phyloP scores from a whole-genome alignment of 1,140 invertebrate genomes.

The Drosophila persimilis region DNA sequence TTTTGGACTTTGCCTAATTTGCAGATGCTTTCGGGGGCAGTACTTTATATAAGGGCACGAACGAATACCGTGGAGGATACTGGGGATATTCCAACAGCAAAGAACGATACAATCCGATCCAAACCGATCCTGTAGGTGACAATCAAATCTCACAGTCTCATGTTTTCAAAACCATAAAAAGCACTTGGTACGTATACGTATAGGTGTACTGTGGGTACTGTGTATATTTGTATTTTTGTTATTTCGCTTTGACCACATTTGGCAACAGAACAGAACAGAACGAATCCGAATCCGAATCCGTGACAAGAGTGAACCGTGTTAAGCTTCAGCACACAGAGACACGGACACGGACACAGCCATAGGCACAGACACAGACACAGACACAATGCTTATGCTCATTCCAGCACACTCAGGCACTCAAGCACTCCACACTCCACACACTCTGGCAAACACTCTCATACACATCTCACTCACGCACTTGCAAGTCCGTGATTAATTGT shows the following conservation, averaged over 20 bases:
- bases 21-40: slow-evolving; percentile 39
- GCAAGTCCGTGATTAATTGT: slow-evolving; percentile 58
- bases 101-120: no score
- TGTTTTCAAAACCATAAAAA: slow-evolving; percentile 69
- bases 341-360: slow-evolving; percentile 21
- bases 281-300: slow-evolving; percentile 7
- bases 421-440: slow-evolving; percentile 20
- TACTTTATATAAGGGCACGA: slow-evolving; percentile 29
- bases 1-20: slow-evolving; percentile 58
- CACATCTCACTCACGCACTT: slow-evolving; percentile 45
- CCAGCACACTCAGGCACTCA: slow-evolving; percentile 27
- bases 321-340: slow-evolving; percentile 50
- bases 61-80: neutral
- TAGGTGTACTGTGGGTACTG: slow-evolving; percentile 19
- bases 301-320: slow-evolving; percentile 43
- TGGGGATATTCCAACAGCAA: slow-evolving; percentile 7
- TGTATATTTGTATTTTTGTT: slow-evolving; percentile 48
- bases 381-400: neutral
- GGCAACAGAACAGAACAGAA: slow-evolving; percentile 51
- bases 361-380: no score
- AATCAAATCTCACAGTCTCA: slow-evolving; percentile 32
- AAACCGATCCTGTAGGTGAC: slow-evolving; percentile 36
- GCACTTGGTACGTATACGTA: slow-evolving; percentile 57
- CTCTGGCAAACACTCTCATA: no score
- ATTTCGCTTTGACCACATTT: slow-evolving; percentile 76